Evolutionary conservation across 2,797 vertebrate species (phyloP), one percentile per base, ranked within the genome.

Genomic region (Chromis chromis): DNA sequence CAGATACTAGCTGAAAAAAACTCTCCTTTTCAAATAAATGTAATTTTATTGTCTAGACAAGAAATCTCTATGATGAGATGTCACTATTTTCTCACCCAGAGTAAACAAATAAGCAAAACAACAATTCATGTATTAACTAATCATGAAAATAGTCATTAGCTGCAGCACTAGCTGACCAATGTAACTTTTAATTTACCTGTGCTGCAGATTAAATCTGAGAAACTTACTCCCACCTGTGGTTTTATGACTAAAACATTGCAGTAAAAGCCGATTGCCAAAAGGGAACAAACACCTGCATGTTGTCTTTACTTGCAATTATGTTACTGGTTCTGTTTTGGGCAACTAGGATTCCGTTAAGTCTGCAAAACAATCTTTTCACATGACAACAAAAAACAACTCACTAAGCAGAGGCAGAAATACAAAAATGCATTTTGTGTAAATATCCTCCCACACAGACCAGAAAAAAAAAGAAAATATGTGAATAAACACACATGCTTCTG

Each of bases 201-300:
- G 16, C 17, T 13, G 48, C 74, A 71, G 62, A 59, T 67, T 69
- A 31, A 50, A 28, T 81, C 58, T 25, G 42, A 61, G 9, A 64
- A 48, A 65, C 6, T 13, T 17, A 39, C 56, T 40, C 57, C 62
- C 55, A 60, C 74, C 53, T 58, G 48, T 49, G 64, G 55, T 63
- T 81, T 71, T 59, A 78, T 28, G 17, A 54, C 58, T 42, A 33
- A 74, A 59, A 59, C 64, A 27, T 10, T 19, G 36, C 61, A 74
- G 78, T 79, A 73, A 80, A 81, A 78, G n/a, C 27, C 56, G 65
- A 78, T 58, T 66, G 81, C 61, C 33, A 36, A 36, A 27, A 80
- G 17, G 46, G 63, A 68, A 61, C 39, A 44, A 33, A 25, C 1
- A 0, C 57, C 59, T 80, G 54, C 57, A 62, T 72, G 66, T 76